Conservation (phyloP, 2,888 invertebrate species). For the Xestia ashworthii region DNA sequence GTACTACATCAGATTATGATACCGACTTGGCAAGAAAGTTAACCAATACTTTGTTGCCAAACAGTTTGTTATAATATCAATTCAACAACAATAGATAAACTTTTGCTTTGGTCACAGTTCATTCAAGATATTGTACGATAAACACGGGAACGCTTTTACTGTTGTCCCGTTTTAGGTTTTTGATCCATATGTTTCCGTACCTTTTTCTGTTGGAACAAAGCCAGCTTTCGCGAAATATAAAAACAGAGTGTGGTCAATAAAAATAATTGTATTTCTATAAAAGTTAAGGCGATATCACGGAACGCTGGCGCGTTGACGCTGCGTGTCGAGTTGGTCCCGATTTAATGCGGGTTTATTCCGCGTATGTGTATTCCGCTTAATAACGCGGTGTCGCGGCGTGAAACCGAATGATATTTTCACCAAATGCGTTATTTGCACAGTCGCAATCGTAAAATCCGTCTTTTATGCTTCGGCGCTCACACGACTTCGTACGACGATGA, state of each 20-base stretch:
- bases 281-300: slow-evolving; percentile 42
- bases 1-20: slow-evolving; percentile 18
- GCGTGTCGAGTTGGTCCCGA: slow-evolving; percentile 15
- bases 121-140: slow-evolving; percentile 42
- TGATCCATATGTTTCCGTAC: slow-evolving; percentile 48
- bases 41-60: slow-evolving; percentile 34
- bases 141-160: slow-evolving; percentile 56
- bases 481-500: slow-evolving; percentile 48
- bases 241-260: slow-evolving; percentile 49
- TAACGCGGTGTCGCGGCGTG: slow-evolving; percentile 39
- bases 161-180: slow-evolving; percentile 38
- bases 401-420: slow-evolving; percentile 62
- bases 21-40: slow-evolving; percentile 41
- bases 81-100: slow-evolving; percentile 53
- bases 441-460: slow-evolving; percentile 69
- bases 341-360: slow-evolving; percentile 15
- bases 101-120: slow-evolving; percentile 32
- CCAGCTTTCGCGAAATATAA: slow-evolving; percentile 50
- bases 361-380: slow-evolving; percentile 55
- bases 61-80: slow-evolving; percentile 16
- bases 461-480: slow-evolving; percentile 62
- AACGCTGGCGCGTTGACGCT: slow-evolving; percentile 19
- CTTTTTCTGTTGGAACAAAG: slow-evolving; percentile 52
- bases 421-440: slow-evolving; percentile 67
- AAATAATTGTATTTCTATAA: slow-evolving; percentile 56